phyloP scores from a whole-genome alignment of 2,888 invertebrate genomes.

The Synergus itoensis region DNA sequence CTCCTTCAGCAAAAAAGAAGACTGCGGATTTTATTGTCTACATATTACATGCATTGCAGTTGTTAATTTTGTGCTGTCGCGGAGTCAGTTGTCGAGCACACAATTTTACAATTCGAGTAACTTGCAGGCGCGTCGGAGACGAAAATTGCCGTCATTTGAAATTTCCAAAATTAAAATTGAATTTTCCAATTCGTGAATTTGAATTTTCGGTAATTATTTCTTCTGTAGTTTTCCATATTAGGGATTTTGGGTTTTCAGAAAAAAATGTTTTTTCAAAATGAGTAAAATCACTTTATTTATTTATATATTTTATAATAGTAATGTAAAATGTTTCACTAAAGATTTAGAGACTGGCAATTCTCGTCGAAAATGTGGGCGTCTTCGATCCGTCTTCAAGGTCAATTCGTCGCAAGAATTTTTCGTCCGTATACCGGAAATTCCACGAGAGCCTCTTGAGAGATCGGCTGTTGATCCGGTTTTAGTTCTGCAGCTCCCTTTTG shows the following conservation, averaged over 20 bases:
- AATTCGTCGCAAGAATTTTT: constrained; percentile 18
- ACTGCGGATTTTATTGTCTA: background rate
- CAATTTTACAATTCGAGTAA: constrained; percentile 44
- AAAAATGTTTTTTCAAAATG: too few species aligned
- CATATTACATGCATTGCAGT: background rate
- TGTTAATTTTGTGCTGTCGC: too few species aligned
- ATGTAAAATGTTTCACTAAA: too few species aligned
- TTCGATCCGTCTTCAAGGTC: constrained; percentile 48
- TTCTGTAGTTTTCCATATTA: background rate
- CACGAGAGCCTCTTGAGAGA: constrained; percentile 39
- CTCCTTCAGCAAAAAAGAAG: background rate
- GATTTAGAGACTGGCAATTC: background rate
- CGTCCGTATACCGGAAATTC: constrained; percentile 45
- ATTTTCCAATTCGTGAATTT: too few species aligned
- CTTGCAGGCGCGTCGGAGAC: background rate
- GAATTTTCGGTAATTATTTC: too few species aligned
- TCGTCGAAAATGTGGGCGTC: constrained; percentile 22
- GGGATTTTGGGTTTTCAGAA: too few species aligned
- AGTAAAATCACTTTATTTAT: too few species aligned
- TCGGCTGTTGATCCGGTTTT: constrained; percentile 37
- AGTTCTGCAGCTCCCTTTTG: background rate
- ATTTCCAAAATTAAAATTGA: too few species aligned
- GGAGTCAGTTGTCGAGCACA: too few species aligned
- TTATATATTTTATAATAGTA: too few species aligned
- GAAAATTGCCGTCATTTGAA: background rate